Conservation (phyloP, 2,797 vertebrate genomes). For the Spinus olivaceus region DNA sequence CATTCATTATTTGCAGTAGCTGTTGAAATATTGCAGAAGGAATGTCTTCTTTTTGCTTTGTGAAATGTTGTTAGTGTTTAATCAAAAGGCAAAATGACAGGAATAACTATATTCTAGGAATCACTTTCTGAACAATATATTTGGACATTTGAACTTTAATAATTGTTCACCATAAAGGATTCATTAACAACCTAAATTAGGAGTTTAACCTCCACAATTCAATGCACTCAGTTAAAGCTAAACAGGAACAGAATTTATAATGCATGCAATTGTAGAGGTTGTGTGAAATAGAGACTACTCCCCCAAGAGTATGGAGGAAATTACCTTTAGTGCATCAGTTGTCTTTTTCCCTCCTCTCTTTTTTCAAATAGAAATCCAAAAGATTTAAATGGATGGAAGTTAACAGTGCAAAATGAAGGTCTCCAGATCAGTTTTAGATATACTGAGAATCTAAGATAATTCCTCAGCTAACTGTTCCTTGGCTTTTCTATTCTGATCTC, state of each 20-base stretch:
- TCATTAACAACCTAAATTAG: background rate
- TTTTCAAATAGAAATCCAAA: background rate
- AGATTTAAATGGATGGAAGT: background rate
- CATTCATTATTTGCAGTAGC: background rate
- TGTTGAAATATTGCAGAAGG: background rate
- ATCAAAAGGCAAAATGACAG: background rate
- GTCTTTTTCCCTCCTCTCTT: background rate
- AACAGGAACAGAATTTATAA: background rate
- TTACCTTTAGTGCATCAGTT: background rate
- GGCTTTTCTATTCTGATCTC: background rate
- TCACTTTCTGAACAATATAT: background rate
- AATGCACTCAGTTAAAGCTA: background rate
- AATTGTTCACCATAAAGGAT: background rate
- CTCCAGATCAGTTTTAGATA: background rate
- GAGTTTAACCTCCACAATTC: background rate
- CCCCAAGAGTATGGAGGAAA: background rate
- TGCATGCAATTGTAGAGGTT: rapidly evolving
- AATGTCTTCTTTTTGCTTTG: background rate
- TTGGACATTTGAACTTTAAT: background rate
- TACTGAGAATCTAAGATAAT: background rate
- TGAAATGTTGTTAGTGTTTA: background rate
- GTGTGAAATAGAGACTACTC: background rate
- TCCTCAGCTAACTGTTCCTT: background rate
- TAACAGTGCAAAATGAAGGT: background rate
- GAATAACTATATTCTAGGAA: background rate